Evolutionary conservation across 1,140 invertebrate species (phyloP).

Genomic region (Pissodes strobi): DNA sequence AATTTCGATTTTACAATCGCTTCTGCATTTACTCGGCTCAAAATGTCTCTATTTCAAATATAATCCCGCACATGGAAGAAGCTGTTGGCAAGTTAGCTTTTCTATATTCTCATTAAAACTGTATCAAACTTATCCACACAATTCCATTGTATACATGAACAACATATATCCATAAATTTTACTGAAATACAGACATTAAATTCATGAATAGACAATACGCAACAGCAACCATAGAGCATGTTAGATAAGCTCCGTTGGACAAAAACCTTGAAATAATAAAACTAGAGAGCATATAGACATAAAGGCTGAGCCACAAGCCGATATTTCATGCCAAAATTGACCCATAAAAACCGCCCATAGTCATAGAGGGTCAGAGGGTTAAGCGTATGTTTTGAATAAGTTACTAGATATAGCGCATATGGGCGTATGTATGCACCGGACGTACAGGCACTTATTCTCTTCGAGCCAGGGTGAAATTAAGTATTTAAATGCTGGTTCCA

Average conservation of each 20-base stretch:
- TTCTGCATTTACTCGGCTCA: no score
- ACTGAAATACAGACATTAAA: conserved; percentile 16
- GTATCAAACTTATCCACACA: not conserved
- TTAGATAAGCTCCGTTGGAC: not conserved
- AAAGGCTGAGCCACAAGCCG: conserved; percentile 10
- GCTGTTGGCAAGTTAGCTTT: not conserved
- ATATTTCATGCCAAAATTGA: conserved; percentile 31
- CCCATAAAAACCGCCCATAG: conserved; percentile 28
- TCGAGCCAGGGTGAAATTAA: conserved; percentile 22
- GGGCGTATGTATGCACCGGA: conserved; percentile 23
- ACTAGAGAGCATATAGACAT: conserved; percentile 24
- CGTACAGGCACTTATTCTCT: conserved; percentile 28
- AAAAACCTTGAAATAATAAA: conserved; percentile 31
- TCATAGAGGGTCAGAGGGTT: conserved; percentile 25
- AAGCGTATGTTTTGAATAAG: conserved; percentile 31
- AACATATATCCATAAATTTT: conserved; percentile 7
- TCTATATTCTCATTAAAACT: not conserved
- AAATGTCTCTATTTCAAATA: no score
- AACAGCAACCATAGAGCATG: not conserved
- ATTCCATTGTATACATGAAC: not conserved
- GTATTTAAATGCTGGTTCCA: conserved; percentile 26
- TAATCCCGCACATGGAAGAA: no score
- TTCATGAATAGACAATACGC: conserved; percentile 26
- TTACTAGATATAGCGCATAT: conserved; percentile 24
- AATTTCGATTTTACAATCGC: no score